phyloP scores from a whole-genome alignment of 2,888 invertebrate species.

The Eupithecia subumbrata region DNA sequence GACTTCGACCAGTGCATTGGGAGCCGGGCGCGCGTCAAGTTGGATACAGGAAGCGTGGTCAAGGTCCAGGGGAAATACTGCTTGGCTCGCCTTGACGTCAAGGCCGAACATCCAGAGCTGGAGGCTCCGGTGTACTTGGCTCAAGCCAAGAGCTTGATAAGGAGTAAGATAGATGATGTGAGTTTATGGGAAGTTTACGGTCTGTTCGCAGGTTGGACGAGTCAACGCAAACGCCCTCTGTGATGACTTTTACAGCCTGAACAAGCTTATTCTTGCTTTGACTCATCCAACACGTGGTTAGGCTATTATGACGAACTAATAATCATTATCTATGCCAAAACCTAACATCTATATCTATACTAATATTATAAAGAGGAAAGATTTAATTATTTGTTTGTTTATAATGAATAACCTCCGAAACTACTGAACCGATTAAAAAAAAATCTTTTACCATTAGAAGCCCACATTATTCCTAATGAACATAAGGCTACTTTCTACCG shows the following conservation, averaged over 20 bases:
- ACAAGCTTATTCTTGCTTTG: background rate
- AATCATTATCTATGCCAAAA: background rate
- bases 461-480: too few species aligned
- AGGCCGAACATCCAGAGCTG: slow-evolving; percentile 82
- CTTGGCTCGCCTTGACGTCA: slow-evolving; percentile 86
- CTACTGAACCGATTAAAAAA: too few species aligned
- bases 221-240: background rate
- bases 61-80: slow-evolving; percentile 88
- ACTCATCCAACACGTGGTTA: background rate
- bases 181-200: slow-evolving; percentile 53
- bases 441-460: too few species aligned
- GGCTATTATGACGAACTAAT: background rate
- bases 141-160: slow-evolving; percentile 86
- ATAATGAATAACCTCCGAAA: too few species aligned
- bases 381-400: too few species aligned
- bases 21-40: slow-evolving; percentile 84
- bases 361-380: too few species aligned
- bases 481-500: too few species aligned
- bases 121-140: slow-evolving; percentile 86
- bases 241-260: background rate
- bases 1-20: slow-evolving; percentile 88
- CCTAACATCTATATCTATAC: too few species aligned
- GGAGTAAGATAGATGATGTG: slow-evolving; percentile 86
- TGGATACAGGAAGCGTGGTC: slow-evolving; percentile 84
- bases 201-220: background rate